Conservation (phyloP, 92 coral and sea anemone species). For the Zoanthus solanderi region DNA sequence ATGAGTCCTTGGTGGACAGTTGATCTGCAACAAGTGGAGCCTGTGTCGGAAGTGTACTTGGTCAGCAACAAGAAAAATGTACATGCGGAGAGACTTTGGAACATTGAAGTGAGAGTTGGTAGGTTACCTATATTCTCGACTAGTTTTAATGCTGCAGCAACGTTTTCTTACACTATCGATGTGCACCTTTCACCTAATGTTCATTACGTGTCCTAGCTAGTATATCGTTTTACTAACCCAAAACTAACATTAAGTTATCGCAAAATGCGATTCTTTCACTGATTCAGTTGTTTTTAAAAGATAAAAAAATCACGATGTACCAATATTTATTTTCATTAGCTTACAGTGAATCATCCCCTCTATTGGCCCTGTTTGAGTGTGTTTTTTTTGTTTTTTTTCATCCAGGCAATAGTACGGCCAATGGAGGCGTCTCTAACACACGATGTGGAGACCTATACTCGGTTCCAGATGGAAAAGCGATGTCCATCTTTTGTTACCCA, state of each 20-base stretch:
- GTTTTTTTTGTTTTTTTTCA: too few relatives aligned
- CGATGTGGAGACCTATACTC: slow-evolving; percentile 18
- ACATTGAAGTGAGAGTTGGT: slow-evolving; percentile 13
- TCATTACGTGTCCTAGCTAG: too few relatives aligned
- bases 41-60: slow-evolving; percentile 26
- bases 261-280: too few relatives aligned
- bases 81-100: neutral
- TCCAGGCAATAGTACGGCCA: slow-evolving; percentile 12
- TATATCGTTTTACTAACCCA: too few relatives aligned
- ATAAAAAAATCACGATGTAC: too few relatives aligned
- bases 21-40: slow-evolving; percentile 18
- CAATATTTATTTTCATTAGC: too few relatives aligned
- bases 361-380: neutral
- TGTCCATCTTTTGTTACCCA: slow-evolving; percentile 24
- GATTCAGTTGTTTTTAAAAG: too few relatives aligned
- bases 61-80: neutral
- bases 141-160: too few relatives aligned
- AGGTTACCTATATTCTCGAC: neutral
- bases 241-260: too few relatives aligned
- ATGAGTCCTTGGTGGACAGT: slow-evolving; percentile 20
- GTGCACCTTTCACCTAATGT: too few relatives aligned
- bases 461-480: neutral
- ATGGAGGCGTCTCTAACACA: slow-evolving; percentile 23
- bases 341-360: neutral
- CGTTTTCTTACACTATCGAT: too few relatives aligned